A percentile compares a stretch with the other conserved stretches of the same genome.
phyloP scores from a whole-genome alignment of 2,113 vertebrate genomes.

The Malurus elegans region DNA sequence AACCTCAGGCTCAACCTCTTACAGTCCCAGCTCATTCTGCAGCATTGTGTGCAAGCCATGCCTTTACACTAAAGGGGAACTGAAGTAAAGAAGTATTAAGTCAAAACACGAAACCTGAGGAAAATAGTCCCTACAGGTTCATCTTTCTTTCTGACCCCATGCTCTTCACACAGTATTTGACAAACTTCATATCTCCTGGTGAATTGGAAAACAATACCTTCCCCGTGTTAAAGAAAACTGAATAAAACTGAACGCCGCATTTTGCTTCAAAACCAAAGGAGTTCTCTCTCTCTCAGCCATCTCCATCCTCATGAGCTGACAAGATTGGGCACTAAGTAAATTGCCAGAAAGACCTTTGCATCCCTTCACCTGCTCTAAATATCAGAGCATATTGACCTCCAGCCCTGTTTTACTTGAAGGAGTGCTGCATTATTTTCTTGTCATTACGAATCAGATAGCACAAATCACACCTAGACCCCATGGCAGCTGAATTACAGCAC shows the following conservation, averaged over 20 bases:
- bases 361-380: not conserved
- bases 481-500: not conserved
- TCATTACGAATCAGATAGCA: not conserved
- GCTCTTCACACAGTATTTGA: not conserved
- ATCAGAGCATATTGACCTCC: not conserved
- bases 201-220: not conserved
- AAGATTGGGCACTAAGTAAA: not conserved
- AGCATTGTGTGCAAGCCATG: not conserved
- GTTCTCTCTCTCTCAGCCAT: not conserved
- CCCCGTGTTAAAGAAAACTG: not conserved
- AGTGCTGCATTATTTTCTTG: constrained; percentile 25
- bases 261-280: not conserved
- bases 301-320: rapidly evolving
- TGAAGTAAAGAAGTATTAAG: not conserved
- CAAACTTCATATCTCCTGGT: not conserved
- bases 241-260: not conserved
- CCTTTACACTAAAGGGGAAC: not conserved
- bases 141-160: not conserved
- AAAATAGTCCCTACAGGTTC: not conserved
- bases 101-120: not conserved
- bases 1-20: not conserved
- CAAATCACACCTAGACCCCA: not conserved
- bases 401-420: not conserved
- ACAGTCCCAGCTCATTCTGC: not conserved
- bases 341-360: not conserved